A percentile compares a stretch with the other conserved stretches of the same genome.
Conservation (phyloP, 2,888 invertebrate genomes). For the Dusona sp. region DNA sequence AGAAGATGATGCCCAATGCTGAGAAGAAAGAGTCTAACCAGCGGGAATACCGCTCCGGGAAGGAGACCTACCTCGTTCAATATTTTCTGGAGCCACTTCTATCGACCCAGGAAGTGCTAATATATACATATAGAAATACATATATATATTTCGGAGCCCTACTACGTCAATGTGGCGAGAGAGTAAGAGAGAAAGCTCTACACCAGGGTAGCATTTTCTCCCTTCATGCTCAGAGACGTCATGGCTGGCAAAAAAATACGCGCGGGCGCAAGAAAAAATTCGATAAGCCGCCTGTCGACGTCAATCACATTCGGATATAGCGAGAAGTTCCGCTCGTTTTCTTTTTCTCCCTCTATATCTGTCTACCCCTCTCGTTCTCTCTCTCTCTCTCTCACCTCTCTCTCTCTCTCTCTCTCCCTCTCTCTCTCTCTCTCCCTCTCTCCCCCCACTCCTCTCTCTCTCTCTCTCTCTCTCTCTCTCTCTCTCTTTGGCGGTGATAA, state of each 20-base stretch:
- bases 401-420: background rate
- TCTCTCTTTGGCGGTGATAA: slow-evolving; percentile 43
- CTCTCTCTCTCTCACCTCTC: slow-evolving; percentile 5
- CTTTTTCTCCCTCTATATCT: slow-evolving; percentile 43
- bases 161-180: background rate
- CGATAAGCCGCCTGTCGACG: slow-evolving; percentile 68
- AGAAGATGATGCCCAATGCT: slow-evolving; percentile 43
- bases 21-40: slow-evolving; percentile 60
- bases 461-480: slow-evolving; percentile 1
- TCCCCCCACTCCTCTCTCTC: no score
- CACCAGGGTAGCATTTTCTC: slow-evolving; percentile 40
- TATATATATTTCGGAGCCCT: background rate
- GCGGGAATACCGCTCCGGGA: slow-evolving; percentile 50
- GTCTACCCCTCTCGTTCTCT: background rate
- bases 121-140: no score
- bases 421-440: no score
- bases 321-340: slow-evolving; percentile 53
- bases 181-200: slow-evolving; percentile 7
- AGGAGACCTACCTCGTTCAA: slow-evolving; percentile 50
- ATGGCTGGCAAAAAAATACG: slow-evolving; percentile 36
- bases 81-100: slow-evolving; percentile 59
- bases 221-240: slow-evolving; percentile 42
- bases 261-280: slow-evolving; percentile 43
- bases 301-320: slow-evolving; percentile 67
- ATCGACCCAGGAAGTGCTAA: slow-evolving; percentile 43